Base-by-base conservation (phyloP, 2,888 invertebrate species). In the Graphium colonna region DNA sequence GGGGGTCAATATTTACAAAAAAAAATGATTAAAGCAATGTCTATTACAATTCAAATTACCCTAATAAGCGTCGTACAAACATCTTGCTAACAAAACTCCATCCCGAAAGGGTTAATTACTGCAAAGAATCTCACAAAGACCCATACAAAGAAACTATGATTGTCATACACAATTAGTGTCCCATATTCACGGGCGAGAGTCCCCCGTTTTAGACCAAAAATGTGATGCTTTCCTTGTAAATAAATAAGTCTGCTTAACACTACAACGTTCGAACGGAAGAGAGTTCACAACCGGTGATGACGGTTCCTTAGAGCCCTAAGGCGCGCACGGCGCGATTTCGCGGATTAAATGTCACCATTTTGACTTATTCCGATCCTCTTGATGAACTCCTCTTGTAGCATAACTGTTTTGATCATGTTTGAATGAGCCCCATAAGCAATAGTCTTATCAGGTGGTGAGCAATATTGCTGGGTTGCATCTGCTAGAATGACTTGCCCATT, bases 281-380 rank as follows among this genome's bases (percentile, higher is more conserved):
- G 68, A 73, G 82, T 81, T 89, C 88, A 89, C 88, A 88, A 89
- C 88, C 88, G 86, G 77, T 82, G 79, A 64, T 79, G 83, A 77
- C 88, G 87, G 83, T 85, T 83, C 65, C 84, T 84, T 75, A 87
- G 63, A 74, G 87, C 87, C 81, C 80, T 79, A 68, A 86, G 87
- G 77, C 88, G 88, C 88, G 83, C 87, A 48, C 87, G 82, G 86
- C 88, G 88, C 86, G 62, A 71, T 73, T 77, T 84, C 63, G 78
- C 79, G 84, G 85, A 87, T 89, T 89, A 90, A 77, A 90, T 88
- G 60, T 90, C 90, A 16, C 90, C 90, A 68, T 90, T 90, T 76
- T 90, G 90, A 79, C 88, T 89, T 57, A 90, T 89, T 56, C 90
- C 90, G 3, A 90, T 89, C 65, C 90, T 73, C 79, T 90, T 90